These are phyloP conservation scores for Sebastes hubbsi DNA, from an alignment of 2,797 vertebrate species.

Conservation along the genomic window DNA sequence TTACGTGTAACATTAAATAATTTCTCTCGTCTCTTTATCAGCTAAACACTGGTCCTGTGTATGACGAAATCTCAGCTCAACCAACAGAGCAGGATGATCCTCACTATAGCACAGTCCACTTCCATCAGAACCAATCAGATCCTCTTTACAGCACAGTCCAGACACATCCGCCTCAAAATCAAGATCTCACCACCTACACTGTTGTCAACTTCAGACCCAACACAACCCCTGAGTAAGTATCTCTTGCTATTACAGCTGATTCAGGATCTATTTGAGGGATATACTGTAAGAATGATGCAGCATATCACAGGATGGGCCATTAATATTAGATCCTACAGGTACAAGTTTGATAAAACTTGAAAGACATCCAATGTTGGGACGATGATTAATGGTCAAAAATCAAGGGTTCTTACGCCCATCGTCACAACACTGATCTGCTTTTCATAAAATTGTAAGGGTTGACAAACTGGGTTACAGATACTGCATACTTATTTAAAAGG, in stretches of 20 bases:
- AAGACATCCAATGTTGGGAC: too few species aligned
- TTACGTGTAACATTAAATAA: fast-evolving
- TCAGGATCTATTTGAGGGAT: background rate
- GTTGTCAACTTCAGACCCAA: background rate
- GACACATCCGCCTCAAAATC: background rate
- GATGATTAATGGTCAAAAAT: too few species aligned
- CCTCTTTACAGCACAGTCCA: background rate
- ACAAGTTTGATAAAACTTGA: background rate
- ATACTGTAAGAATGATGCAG: background rate
- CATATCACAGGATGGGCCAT: background rate
- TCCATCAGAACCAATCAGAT: background rate
- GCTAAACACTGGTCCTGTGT: background rate
- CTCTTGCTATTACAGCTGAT: background rate
- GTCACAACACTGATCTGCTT: too few species aligned
- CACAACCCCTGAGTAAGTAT: background rate
- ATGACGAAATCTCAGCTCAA: background rate
- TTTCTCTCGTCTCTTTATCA: background rate
- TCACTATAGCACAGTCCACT: background rate
- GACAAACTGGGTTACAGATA: too few species aligned
- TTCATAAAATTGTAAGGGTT: too few species aligned
- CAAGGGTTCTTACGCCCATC: too few species aligned
- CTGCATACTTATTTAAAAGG: background rate
- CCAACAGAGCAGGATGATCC: background rate
- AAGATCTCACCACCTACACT: background rate
- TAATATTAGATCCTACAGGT: background rate